phyloP scores from a whole-genome alignment of 2,113 vertebrate genomes.

The Myiozetetes cayanensis region DNA sequence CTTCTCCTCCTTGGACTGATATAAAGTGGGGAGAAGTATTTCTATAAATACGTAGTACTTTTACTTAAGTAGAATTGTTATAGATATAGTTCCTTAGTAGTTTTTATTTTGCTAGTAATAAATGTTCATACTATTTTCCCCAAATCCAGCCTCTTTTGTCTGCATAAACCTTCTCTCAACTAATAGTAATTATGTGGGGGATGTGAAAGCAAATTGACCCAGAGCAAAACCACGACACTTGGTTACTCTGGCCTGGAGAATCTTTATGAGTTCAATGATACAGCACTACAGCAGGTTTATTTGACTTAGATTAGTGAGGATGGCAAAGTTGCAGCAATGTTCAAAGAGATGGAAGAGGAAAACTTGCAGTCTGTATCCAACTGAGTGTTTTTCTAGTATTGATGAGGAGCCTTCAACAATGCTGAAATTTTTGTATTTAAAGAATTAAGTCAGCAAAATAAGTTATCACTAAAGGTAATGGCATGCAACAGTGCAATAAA shows the following conservation, averaged over 20 bases:
- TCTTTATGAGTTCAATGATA: not conserved
- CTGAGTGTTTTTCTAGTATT: not conserved
- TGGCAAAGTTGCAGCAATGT: not conserved
- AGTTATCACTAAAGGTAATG: not conserved
- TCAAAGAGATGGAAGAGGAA: not conserved
- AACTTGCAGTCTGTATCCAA: not conserved
- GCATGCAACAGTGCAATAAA: not conserved
- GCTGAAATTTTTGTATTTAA: not conserved
- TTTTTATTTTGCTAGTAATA: too few species aligned
- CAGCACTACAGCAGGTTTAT: not conserved
- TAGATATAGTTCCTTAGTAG: too few species aligned
- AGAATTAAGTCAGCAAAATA: not conserved
- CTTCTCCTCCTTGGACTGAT: too few species aligned
- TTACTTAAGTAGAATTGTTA: too few species aligned
- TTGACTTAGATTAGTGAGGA: not conserved
- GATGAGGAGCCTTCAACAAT: not conserved
- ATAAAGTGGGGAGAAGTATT: too few species aligned
- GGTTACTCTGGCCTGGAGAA: not conserved
- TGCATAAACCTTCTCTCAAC: too few species aligned
- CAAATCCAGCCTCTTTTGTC: too few species aligned
- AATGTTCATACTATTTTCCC: too few species aligned
- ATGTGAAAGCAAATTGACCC: too few species aligned
- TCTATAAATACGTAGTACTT: too few species aligned
- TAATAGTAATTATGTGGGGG: too few species aligned
- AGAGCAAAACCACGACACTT: too few species aligned